A percentile compares a stretch with the other conserved stretches of the same genome.
Evolutionary conservation across 2,113 vertebrate species (phyloP).

Genomic region (Cacatua alba): DNA sequence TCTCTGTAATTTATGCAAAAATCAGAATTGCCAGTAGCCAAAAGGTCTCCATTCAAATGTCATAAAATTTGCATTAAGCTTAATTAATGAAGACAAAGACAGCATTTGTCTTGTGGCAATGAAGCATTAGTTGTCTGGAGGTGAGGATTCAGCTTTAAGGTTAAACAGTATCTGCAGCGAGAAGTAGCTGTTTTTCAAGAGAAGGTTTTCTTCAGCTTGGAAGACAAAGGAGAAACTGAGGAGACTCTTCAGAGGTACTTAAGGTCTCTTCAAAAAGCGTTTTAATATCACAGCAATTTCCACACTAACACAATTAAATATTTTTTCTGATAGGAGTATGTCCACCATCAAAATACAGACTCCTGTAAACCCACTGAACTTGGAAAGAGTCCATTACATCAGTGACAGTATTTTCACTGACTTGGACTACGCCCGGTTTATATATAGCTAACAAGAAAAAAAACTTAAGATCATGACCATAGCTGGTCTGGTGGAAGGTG

Average conservation of each 20-base stretch:
- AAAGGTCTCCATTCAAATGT: background rate
- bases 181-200: background rate
- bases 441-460: background rate
- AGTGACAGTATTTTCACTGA: background rate
- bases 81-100: background rate
- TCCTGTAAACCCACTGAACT: background rate
- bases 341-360: fast-evolving
- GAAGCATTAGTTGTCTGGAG: background rate
- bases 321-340: fast-evolving
- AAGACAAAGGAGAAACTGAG: background rate
- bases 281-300: background rate
- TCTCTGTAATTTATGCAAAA: background rate
- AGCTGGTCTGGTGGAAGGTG: background rate
- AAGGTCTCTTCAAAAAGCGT: background rate
- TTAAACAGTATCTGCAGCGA: background rate
- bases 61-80: background rate
- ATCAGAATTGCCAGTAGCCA: background rate
- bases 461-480: background rate
- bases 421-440: background rate
- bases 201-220: background rate
- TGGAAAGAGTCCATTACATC: background rate
- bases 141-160: background rate
- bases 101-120: background rate
- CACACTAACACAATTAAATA: background rate
- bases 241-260: background rate